Conservation (phyloP, 2,888 invertebrate genomes). For the Nesidiocoris tenuis region DNA sequence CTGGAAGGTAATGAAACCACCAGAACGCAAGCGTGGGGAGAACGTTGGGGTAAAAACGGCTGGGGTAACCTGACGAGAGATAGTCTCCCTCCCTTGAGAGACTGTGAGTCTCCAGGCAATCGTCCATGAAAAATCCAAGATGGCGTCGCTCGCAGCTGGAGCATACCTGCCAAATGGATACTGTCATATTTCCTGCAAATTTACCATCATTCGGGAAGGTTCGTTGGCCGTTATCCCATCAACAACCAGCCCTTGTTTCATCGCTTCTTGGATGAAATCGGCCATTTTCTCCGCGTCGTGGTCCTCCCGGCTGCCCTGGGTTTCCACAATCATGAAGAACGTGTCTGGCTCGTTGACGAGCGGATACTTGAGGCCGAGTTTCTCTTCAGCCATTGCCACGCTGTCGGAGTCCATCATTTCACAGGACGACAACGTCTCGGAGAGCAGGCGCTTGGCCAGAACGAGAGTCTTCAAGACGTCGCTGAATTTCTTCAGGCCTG, state of each 20-base stretch:
- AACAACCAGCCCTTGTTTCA: constrained; percentile 68
- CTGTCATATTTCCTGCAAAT: too few species aligned
- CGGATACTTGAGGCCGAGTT: constrained; percentile 52
- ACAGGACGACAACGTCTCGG: constrained; percentile 91
- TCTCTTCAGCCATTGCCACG: constrained; percentile 60
- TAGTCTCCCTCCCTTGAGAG: too few species aligned
- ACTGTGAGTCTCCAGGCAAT: too few species aligned
- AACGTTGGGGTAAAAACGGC: too few species aligned
- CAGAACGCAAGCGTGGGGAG: too few species aligned
- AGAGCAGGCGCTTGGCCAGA: constrained; percentile 71
- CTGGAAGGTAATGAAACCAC: too few species aligned
- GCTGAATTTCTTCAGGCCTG: constrained; percentile 76
- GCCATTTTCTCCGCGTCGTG: constrained; percentile 89
- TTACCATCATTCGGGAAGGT: constrained; percentile 15
- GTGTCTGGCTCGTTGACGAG: constrained; percentile 54
- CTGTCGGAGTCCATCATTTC: constrained; percentile 86
- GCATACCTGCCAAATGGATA: too few species aligned
- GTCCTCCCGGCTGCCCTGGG: constrained; percentile 76
- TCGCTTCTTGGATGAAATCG: constrained; percentile 69
- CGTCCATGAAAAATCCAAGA: too few species aligned
- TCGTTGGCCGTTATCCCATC: constrained; percentile 77
- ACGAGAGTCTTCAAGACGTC: constrained; percentile 73
- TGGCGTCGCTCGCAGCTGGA: too few species aligned
- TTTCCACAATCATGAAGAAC: constrained; percentile 84
- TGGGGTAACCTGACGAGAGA: too few species aligned